These are phyloP conservation scores for Rhyacichthys aspro DNA, from an alignment of 2,797 vertebrate species.

Conservation along the genomic window DNA sequence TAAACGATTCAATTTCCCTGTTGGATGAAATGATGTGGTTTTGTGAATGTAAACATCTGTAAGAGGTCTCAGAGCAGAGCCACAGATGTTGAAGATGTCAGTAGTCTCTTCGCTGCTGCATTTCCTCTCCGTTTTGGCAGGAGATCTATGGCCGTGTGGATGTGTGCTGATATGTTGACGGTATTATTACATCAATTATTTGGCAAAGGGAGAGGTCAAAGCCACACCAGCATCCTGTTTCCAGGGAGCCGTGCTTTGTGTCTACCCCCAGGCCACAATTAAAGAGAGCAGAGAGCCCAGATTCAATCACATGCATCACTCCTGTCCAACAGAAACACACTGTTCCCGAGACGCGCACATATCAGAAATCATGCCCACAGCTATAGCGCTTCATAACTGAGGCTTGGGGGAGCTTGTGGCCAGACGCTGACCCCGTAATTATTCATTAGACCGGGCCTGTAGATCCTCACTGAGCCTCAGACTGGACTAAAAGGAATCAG, in stretches of 20 bases:
- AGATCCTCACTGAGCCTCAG: conserved; percentile 64
- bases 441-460: conserved; percentile 72
- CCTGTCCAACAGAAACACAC: conserved; percentile 83
- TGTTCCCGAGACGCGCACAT: conserved; percentile 71
- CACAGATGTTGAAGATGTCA: conserved; percentile 54
- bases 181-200: conserved; percentile 87
- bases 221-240: conserved; percentile 84
- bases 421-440: conserved; percentile 81
- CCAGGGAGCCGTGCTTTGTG: conserved; percentile 78
- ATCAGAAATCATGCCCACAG: conserved; percentile 79
- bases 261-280: conserved; percentile 83
- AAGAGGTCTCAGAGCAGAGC: conserved; percentile 8
- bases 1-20: conserved; percentile 17
- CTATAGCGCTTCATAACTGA: conserved; percentile 72
- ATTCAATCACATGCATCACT: conserved; percentile 86
- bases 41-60: conserved; percentile 34
- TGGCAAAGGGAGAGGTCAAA: conserved; percentile 80
- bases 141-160: conserved; percentile 78
- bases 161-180: conserved; percentile 84
- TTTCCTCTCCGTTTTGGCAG: conserved; percentile 57
- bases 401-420: conserved; percentile 76
- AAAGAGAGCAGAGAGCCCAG: conserved; percentile 78
- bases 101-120: conserved; percentile 41
- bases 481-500: conserved; percentile 61
- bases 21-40: conserved; percentile 14